Evolutionary conservation across 2,113 vertebrate genomes (phyloP), one percentile per base, ranked within the genome.

Genomic region (Vireo altiloquus): DNA sequence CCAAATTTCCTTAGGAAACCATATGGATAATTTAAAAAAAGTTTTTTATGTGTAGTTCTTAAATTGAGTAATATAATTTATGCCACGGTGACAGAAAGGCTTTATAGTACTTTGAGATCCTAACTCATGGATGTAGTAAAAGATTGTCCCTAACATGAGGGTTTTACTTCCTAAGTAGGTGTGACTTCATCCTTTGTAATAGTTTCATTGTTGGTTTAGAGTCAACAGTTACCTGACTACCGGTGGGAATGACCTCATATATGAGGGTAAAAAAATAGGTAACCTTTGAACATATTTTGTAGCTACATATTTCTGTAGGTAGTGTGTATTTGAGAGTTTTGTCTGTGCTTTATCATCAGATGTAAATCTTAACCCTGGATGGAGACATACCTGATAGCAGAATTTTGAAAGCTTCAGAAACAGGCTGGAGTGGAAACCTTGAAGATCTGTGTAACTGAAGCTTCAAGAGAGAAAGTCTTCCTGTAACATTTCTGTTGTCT

Each of bases 231-330:
- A 54, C 2, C 5, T 42, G 44, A 16, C 11, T 65, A 24, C 23
- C 0, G 1, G 30, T 49, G 28, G 13, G 27, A 80, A 68, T 47
- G 40, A 20, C 12, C 7, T 61, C 0, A 2, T 46, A 5, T 30
- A 39, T 3, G 7, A 40, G 16, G 23, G 10, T 42, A 56, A 80
- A 66, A 79, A 83, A 75, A 24, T 1, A 59, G 11, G 6, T 77
- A 33, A 56, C 7, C 11, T 90, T 56, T 77, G 69, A 83, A 66
- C 2, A 2, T 72, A 39, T 40, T 64, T 39, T 63, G 42, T 69
- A 59, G n/a, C n/a, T 57, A 35, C 2, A 3, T 65, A 42, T 65
- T 56, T 24, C 17, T 47, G 40, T 76, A 49, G 54, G 13, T 77
- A n/a, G 5, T 35, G 20, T 75, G 7, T 59, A 49, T 81, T 65